Percentiles rank a stretch among this genome's conserved stretches.
phyloP scores from a whole-genome alignment of 2,797 vertebrate species.

The Anomalospiza imberbis region DNA sequence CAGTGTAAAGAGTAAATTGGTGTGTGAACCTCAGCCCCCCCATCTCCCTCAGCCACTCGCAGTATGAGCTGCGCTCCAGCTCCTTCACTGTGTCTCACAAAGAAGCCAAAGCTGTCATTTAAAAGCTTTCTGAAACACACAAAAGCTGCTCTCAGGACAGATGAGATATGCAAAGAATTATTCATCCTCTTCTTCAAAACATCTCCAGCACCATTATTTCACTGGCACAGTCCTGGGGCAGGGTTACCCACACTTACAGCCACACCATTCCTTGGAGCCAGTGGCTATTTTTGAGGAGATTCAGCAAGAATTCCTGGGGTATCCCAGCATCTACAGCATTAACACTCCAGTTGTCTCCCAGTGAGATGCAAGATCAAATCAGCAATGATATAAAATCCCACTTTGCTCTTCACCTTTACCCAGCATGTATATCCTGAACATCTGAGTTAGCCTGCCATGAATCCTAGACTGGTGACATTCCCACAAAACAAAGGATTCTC shows the following conservation, averaged over 20 bases:
- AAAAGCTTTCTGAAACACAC: neutral
- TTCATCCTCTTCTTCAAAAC: neutral
- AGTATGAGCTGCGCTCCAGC: neutral
- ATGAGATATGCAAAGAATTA: neutral
- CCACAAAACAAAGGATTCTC: neutral
- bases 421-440: neutral
- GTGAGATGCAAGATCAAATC: neutral
- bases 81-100: neutral
- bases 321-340: neutral
- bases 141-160: neutral
- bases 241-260: neutral
- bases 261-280: neutral
- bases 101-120: neutral
- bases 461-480: neutral
- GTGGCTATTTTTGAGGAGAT: neutral
- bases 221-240: neutral
- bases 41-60: neutral
- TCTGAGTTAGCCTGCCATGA: neutral
- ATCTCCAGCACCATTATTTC: neutral
- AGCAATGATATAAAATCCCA: neutral
- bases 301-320: neutral
- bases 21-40: neutral
- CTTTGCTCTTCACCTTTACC: neutral
- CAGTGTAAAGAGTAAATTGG: neutral
- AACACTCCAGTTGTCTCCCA: neutral